These are phyloP conservation scores for Bufotes viridis DNA, from an alignment of 2,797 vertebrate genomes.

Conservation along the genomic window DNA sequence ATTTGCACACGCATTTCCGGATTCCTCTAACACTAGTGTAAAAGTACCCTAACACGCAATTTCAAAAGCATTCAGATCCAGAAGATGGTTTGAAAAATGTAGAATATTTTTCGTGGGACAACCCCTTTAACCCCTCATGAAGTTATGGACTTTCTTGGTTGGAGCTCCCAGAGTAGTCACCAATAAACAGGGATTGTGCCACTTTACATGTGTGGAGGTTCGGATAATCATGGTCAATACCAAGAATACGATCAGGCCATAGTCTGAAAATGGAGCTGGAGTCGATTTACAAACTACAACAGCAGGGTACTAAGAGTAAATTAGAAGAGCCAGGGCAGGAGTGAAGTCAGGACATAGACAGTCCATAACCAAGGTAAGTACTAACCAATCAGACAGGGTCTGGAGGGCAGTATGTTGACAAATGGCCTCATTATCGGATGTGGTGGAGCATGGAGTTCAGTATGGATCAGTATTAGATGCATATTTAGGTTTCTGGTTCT, in stretches of 20 bases:
- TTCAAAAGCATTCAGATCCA: too few species aligned
- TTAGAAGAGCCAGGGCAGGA: neutral
- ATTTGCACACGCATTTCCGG: too few species aligned
- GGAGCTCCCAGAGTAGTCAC: too few species aligned
- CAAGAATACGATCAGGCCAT: neutral
- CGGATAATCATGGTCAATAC: neutral
- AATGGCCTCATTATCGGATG: too few species aligned
- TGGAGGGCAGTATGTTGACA: neutral
- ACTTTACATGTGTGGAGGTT: neutral
- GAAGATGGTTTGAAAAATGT: too few species aligned
- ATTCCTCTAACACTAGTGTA: too few species aligned
- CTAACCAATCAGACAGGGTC: neutral
- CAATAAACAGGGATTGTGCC: too few species aligned
- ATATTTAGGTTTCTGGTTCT: neutral
- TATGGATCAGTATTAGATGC: neutral
- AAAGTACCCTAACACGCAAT: too few species aligned
- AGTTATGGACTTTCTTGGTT: neutral
- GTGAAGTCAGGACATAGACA: neutral
- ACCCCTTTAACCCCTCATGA: neutral
- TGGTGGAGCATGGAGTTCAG: neutral
- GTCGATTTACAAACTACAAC: neutral
- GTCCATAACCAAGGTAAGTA: neutral
- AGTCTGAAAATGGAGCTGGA: neutral
- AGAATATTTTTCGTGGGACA: too few species aligned
- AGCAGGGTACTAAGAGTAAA: neutral